phyloP scores from a whole-genome alignment of 2,888 invertebrate species.

The Pheosia gnoma region DNA sequence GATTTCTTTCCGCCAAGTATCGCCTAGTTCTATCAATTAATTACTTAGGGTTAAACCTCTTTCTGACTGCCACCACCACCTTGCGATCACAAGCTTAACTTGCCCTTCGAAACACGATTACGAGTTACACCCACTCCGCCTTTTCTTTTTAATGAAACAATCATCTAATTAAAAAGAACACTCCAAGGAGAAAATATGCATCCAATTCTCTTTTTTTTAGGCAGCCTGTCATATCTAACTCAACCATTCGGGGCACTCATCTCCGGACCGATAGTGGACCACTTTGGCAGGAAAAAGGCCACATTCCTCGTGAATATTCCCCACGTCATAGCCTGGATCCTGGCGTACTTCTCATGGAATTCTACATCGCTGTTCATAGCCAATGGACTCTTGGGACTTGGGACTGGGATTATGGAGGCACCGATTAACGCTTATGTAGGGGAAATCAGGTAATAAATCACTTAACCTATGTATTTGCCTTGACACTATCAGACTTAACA shows the following conservation, averaged over 20 bases:
- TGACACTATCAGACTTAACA: no score
- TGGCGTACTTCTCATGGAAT: constrained; percentile 78
- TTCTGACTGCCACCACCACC: no score
- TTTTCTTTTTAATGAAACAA: no score
- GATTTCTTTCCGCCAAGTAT: no score
- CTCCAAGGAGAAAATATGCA: background rate
- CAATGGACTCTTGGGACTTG: constrained; percentile 78
- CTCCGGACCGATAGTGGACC: constrained; percentile 82
- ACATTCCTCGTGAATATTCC: constrained; percentile 83
- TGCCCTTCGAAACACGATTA: no score
- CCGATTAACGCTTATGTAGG: constrained; percentile 84
- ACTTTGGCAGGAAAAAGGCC: constrained; percentile 80
- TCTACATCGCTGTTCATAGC: constrained; percentile 75
- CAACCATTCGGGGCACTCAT: constrained; percentile 83
- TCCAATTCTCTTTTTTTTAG: constrained; percentile 54
- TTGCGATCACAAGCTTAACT: no score
- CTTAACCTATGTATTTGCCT: background rate
- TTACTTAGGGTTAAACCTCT: no score
- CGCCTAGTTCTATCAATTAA: no score
- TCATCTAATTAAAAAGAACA: no score
- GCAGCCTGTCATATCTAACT: constrained; percentile 81
- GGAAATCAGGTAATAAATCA: constrained; percentile 74
- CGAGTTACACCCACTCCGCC: no score
- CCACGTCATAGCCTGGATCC: constrained; percentile 80
- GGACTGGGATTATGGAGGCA: constrained; percentile 85